Base-by-base conservation (phyloP, 2,113 vertebrate species). In the Miniopterus natalensis region DNA sequence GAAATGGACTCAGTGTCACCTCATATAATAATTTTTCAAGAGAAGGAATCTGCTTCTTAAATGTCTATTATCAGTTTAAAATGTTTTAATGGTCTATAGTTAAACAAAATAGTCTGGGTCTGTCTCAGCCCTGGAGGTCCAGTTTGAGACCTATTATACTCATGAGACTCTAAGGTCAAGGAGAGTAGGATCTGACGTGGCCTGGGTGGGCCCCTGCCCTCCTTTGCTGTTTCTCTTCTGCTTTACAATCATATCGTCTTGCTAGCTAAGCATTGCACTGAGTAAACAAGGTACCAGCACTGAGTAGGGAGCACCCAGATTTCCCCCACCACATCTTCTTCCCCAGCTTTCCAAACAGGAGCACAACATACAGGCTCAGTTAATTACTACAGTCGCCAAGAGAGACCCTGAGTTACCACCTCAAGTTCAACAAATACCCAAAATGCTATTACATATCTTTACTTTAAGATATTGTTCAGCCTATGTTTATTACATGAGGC, bases 401-500 rank as follows among this genome's bases (percentile, higher is more conserved):
- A 81, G 36, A 92, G 65, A 57, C 14, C 1, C 15, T 49, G 57
- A 78, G 59, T 59, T 89, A 55, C 61, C 59, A 65, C 31, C 14
- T 85, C 10, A 47, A 42, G 59, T 66, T 92, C 65, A 80, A 70
- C 59, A 86, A 88, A 96, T 40, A 89, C 42, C 31, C 47, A 27
- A 94, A 75, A 78, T 36, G 4, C 27, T 12, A 25, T 55, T 63
- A 13, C 11, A 21, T 27, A 13, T 66, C 31, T 87, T 73, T 87
- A 73, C 77, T 90, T 84, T 63, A 75, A 68, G 51, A 25, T 80
- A 36, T 29, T 80, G 1, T n/a, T 51, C 23, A 66, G 21, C 8
- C 47, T 68, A 8, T 89, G 23, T 45, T 94, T 15, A 31, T 90
- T 68, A 55, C 20, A 77, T 83, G 66, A 10, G 42, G 15, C 1